A percentile compares a stretch with the other conserved stretches of the same genome.
These are phyloP conservation scores for Cliona cf. orientalis DNA, from an alignment of 37 sponge, comb jelly and placozoan genomes.

Conservation along the genomic window DNA sequence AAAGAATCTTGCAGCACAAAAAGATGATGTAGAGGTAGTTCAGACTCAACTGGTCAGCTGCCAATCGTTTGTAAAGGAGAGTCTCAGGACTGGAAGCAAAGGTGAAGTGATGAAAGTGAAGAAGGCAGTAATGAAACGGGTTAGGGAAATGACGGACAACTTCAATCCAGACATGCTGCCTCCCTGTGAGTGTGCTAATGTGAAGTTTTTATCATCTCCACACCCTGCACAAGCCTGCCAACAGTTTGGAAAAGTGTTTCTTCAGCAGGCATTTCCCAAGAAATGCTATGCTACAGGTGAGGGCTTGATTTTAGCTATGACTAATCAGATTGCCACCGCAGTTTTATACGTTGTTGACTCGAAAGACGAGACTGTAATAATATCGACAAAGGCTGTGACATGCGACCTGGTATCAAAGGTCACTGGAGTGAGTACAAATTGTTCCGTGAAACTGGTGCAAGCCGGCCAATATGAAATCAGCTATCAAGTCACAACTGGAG, in stretches of 20 bases:
- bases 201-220: background rate
- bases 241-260: slow-evolving; percentile 14
- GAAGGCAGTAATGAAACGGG: slow-evolving; percentile 7
- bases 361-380: background rate
- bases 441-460: background rate
- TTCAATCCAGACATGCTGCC: slow-evolving; percentile 5
- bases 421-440: background rate
- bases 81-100: slow-evolving; percentile 31
- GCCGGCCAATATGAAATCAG: slow-evolving; percentile 14
- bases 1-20: slow-evolving; percentile 27
- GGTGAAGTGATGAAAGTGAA: slow-evolving; percentile 38
- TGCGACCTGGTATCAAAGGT: slow-evolving; percentile 25
- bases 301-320: slow-evolving; percentile 8
- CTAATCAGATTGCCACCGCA: slow-evolving; percentile 10
- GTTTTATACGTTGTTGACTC: background rate
- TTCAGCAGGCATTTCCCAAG: background rate
- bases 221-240: background rate
- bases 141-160: slow-evolving; percentile 8
- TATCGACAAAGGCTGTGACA: background rate
- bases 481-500: slow-evolving; percentile 10
- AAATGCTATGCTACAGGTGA: slow-evolving; percentile 10
- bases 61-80: slow-evolving; percentile 13
- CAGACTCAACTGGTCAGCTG: slow-evolving; percentile 29
- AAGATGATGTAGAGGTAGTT: slow-evolving; percentile 17
- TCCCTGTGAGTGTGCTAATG: slow-evolving; percentile 6